Evolutionary conservation across 2,797 vertebrate genomes (phyloP), one percentile per base, ranked within the genome.

Genomic region (Halcyon chelicuti): DNA sequence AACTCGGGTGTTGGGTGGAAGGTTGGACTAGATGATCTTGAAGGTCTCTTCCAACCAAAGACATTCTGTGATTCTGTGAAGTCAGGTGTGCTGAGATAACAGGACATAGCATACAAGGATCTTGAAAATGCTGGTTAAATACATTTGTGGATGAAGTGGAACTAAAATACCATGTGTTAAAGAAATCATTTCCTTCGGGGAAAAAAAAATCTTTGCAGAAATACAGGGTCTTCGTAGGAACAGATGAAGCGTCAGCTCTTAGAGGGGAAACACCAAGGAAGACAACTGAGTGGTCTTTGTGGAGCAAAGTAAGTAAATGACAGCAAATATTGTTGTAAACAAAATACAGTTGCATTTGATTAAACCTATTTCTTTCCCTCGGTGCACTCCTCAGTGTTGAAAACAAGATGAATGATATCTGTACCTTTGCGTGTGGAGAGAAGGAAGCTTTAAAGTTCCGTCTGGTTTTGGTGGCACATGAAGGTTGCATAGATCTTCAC

Each of bases 251-350:
- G 78, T 74, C 66, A 72, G 5, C 18, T 58, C 37, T 63, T 61
- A 40, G 65, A 88, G 28, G 54, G 54, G 54, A 89, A 78, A 76
- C 1, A 3, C 31, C 12, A 10, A 33, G 33, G 37, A 83, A 47
- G 75, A 72, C 21, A 49, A 23, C 17, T 5, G 33, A 79, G 82
- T 22, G 6, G 9, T 8, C 29, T 91, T 92, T 7, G 18, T 60
- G 13, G 37, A 94, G 49, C 40, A 71, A 72, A 87, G 63, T 44
- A 47, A 94, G 75, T 70, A 71, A 79, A 82, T 28, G 31, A 20
- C 19, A 49, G 58, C 21, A 83, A 63, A 5, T 44, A n/a, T 9
- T 44, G 28, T 10, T 63, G 22, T n/a, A 47, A 91, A 68, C n/a
- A 75, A 86, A 87, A 57, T 28, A 20, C 3, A 23, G 23, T 18